Evolutionary conservation across 1,140 invertebrate genomes (phyloP), one percentile per base, ranked within the genome.

Genomic region (Macrotrachela quadricornifera): DNA sequence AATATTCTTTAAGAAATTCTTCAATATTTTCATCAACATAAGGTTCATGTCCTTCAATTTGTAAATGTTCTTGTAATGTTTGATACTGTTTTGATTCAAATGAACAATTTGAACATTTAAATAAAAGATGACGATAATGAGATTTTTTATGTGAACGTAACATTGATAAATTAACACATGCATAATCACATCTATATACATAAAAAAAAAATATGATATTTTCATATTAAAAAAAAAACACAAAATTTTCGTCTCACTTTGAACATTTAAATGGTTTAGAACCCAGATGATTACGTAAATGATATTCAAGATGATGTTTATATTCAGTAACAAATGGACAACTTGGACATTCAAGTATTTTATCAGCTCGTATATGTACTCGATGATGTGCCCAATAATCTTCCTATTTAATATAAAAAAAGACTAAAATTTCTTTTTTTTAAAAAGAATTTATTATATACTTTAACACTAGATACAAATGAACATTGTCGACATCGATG

Each of bases 81-180:
- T 99, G 92, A 60, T 85, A 92, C 65, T 97, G 97, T 66, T 99
- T 99, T 1, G 90, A 94, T 1, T 83, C 86, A 64, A 96, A 99
- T 14, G 77, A 79, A 65, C 94, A 99, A 62, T 92, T 81, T 0
- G 78, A 73, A 64, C 94, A 99, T 21, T 84, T 76, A 65, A 92
- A 99, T 62, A 92, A 91, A 62, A 96, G 96, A 0, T 95, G 72
- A 56, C 85, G 88, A 0, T 87, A 94, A 66, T 99, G 94, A 0
- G 85, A 92, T 65, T 99, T 99, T 60, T 94, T 77, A 62, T 99
- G 94, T 0, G 86, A 92, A 64, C 94, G 96, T 12, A 99, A 73
- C 94, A 99, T 99, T 0, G 90, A 96, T 64, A 97, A 96, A 70
- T 95, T 97, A 4, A 97, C 91, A 63, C 92, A 99, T 10, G 64